A percentile compares a stretch with the other conserved stretches of the same genome.
phyloP scores from a whole-genome alignment of 2,888 invertebrate genomes.

The Caradrina clavipalpis region DNA sequence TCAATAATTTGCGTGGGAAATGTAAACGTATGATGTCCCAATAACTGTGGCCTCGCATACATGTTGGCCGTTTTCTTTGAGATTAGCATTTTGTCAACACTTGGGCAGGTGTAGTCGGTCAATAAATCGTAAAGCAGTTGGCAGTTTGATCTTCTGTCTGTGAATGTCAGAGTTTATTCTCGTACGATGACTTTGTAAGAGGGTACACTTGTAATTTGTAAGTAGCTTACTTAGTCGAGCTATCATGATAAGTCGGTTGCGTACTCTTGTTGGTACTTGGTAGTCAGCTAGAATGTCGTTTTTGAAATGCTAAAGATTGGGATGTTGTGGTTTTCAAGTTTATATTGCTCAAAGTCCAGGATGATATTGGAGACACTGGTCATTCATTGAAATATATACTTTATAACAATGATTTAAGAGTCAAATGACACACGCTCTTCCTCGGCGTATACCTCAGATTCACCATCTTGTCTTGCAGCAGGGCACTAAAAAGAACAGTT shows the following conservation, averaged over 20 bases:
- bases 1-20: slow-evolving; percentile 58
- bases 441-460: slow-evolving; percentile 92
- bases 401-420: background rate
- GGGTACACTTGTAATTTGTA: slow-evolving; percentile 26
- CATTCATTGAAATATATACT: too few species aligned
- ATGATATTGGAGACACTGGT: background rate
- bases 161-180: slow-evolving; percentile 45
- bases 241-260: slow-evolving; percentile 4
- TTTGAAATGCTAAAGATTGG: background rate
- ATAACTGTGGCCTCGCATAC: slow-evolving; percentile 39
- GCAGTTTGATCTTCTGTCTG: slow-evolving; percentile 35
- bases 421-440: background rate
- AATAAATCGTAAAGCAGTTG: slow-evolving; percentile 32
- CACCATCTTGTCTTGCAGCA: slow-evolving; percentile 94
- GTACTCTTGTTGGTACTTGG: background rate
- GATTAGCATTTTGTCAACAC: slow-evolving; percentile 51
- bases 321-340: background rate
- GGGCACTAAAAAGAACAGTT: slow-evolving; percentile 90
- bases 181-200: slow-evolving; percentile 20
- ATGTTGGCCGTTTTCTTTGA: slow-evolving; percentile 36
- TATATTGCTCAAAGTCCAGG: background rate
- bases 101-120: slow-evolving; percentile 25
- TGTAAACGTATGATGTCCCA: slow-evolving; percentile 55
- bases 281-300: background rate
- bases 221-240: slow-evolving; percentile 10